Percentiles rank a stretch among this genome's conserved stretches.
Conservation (phyloP, 2,113 vertebrate species). For the Leucoraja erinaceus region DNA sequence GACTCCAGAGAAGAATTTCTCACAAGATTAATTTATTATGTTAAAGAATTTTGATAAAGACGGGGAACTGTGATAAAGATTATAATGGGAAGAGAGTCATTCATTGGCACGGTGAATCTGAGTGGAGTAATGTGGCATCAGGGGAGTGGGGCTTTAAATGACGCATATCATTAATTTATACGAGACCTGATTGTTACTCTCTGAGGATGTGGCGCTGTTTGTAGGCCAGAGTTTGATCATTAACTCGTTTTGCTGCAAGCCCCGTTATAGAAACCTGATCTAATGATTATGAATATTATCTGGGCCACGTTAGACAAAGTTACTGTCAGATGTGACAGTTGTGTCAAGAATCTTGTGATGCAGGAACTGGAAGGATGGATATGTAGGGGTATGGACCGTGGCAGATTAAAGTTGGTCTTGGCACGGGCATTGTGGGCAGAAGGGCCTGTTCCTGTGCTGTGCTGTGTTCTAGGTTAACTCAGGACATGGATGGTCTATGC, state of each 20-base stretch:
- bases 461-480: too few species aligned
- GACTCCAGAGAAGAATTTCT: slow-evolving; percentile 20
- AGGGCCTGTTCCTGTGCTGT: too few species aligned
- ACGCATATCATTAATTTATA: slow-evolving; percentile 35
- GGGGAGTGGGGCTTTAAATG: slow-evolving; percentile 22
- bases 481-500: too few species aligned
- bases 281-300: slow-evolving; percentile 29
- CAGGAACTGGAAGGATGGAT: too few species aligned
- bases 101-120: slow-evolving; percentile 16
- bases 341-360: not conserved
- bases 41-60: slow-evolving; percentile 33
- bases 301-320: slow-evolving; percentile 20
- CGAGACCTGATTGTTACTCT: slow-evolving; percentile 29
- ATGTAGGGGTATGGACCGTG: too few species aligned
- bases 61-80: slow-evolving; percentile 7
- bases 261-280: slow-evolving; percentile 25
- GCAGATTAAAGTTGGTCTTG: too few species aligned
- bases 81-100: slow-evolving; percentile 31
- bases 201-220: not conserved
- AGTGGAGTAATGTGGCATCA: not conserved
- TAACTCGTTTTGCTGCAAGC: slow-evolving; percentile 8
- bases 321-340: not conserved
- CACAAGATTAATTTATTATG: slow-evolving; percentile 22
- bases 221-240: slow-evolving; percentile 31
- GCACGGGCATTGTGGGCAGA: too few species aligned